Base-by-base conservation (phyloP, 2,888 invertebrate genomes). In the Eilema depressum region DNA sequence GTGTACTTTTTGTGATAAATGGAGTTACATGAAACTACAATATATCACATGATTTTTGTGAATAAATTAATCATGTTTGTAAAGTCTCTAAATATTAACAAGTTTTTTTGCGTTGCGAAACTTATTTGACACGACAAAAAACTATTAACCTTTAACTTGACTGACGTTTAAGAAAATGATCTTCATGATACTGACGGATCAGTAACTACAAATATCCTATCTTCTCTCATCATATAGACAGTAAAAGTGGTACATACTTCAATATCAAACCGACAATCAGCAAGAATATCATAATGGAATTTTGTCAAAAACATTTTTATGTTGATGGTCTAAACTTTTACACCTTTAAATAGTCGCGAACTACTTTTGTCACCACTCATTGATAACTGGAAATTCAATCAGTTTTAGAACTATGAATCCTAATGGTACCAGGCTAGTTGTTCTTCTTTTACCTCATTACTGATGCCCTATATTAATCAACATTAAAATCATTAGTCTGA, bases 141-240 rank as follows among this genome's bases (percentile, higher is more conserved):
- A n/a, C 53, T 53, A 53, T 53, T 53, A 53, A 53, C 53, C 53
- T 53, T 53, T 53, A n/a, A n/a, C 53, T n/a, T 53, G 53, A 53
- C 2, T 53, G 53, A 53, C 53, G 53, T 53, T 53, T n/a, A 53
- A n/a, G 53, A n/a, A 53, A 53, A 53, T 53, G 53, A 53, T n/a
- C 47, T 47, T 47, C 20, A 7, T 7, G 1, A 5, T 47, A 11
- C 14, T 14, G 37, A 37, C 12, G 3, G 37, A 37, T 37, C 1
- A 37, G 7, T 20, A 47, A 47, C 17, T 47, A 47, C 20, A 20
- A 37, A 37, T 47, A 47, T 20, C 20, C 20, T 7, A 53, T 53
- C 20, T 53, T n/a, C 53, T 53, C n/a, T 53, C n/a, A n/a, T 53
- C n/a, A 10, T 20, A 53, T 53, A 2, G 20, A n/a, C 8, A 53